Evolutionary conservation across 2,113 vertebrate species (phyloP).

Genomic region (Plecotus auritus): DNA sequence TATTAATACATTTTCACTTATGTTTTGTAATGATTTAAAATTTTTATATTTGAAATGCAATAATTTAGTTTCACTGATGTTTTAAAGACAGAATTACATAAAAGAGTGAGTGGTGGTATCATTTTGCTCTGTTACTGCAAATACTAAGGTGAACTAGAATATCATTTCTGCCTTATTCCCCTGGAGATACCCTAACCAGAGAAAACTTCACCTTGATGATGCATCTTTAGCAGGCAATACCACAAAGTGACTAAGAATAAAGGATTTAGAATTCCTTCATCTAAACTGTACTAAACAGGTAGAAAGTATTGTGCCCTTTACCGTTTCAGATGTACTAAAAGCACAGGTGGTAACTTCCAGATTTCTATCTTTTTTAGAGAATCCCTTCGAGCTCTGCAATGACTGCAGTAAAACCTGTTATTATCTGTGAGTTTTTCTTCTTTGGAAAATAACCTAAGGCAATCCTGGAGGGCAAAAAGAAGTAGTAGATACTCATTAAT

Average conservation of each 20-base stretch:
- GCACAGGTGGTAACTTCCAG: constrained; percentile 97
- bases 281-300: background rate
- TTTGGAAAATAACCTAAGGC: constrained; percentile 97
- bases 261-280: background rate
- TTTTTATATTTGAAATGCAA: background rate
- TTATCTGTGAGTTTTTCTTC: constrained; percentile 97
- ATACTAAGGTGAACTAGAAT: background rate
- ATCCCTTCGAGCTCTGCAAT: constrained; percentile 95
- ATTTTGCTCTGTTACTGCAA: background rate
- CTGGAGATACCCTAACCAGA: background rate
- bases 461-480: constrained; percentile 85
- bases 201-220: background rate
- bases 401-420: constrained; percentile 96
- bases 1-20: background rate
- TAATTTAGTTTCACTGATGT: background rate
- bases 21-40: background rate
- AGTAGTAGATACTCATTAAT: background rate
- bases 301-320: constrained; percentile 65
- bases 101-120: background rate
- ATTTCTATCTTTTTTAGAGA: constrained; percentile 98
- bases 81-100: background rate
- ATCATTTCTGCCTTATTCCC: background rate
- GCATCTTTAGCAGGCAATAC: background rate
- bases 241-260: background rate
- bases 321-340: constrained; percentile 97